These are phyloP conservation scores for Dasyornis broadbenti DNA, from an alignment of 2,113 vertebrate species.

Conservation along the genomic window DNA sequence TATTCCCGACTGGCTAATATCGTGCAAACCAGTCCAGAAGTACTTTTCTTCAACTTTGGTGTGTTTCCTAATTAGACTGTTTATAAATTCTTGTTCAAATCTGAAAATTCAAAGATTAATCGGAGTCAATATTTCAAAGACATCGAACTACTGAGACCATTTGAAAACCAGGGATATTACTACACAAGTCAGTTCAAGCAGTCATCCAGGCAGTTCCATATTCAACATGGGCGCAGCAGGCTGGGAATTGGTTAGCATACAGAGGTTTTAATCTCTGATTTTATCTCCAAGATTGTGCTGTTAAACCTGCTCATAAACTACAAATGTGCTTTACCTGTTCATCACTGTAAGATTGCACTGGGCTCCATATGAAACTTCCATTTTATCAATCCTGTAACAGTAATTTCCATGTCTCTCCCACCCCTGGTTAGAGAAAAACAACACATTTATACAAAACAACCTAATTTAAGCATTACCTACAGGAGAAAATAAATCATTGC, in stretches of 20 bases:
- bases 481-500: background rate
- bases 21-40: slow-evolving; percentile 90
- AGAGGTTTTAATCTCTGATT: background rate
- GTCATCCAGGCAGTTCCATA: background rate
- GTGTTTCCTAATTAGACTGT: slow-evolving; percentile 80
- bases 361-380: slow-evolving; percentile 78
- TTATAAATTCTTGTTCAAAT: slow-evolving; percentile 95
- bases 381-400: slow-evolving; percentile 82
- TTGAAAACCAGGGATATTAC: background rate
- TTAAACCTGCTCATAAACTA: background rate
- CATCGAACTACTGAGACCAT: background rate
- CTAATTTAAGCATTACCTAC: background rate
- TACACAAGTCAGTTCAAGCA: background rate
- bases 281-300: background rate
- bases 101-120: slow-evolving; percentile 66
- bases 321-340: slow-evolving; percentile 75
- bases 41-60: slow-evolving; percentile 66
- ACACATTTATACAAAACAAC: background rate
- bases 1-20: slow-evolving; percentile 76
- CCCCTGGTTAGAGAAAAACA: slow-evolving; percentile 69
- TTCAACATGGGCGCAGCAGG: background rate
- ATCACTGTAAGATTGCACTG: slow-evolving; percentile 85
- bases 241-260: background rate
- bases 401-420: slow-evolving; percentile 87
- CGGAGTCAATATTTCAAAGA: background rate